A percentile compares a stretch with the other conserved stretches of the same genome.
These are phyloP conservation scores for Apistogramma diplotaenia DNA, from an alignment of 2,113 vertebrate genomes.

Conservation along the genomic window DNA sequence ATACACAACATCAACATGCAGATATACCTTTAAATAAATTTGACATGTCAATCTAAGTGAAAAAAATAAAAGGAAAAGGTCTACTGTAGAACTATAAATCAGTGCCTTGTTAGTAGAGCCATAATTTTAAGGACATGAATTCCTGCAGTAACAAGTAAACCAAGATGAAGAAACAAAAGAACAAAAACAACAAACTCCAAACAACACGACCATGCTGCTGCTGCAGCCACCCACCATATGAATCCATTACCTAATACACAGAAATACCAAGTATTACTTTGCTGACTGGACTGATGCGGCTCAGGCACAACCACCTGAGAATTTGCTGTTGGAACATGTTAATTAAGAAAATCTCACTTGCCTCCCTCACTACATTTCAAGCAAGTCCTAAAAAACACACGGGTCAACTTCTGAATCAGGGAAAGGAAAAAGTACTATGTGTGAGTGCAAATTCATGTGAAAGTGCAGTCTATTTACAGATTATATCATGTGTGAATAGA, in stretches of 20 bases:
- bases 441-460: neutral
- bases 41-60: conserved; percentile 2
- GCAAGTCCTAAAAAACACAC: neutral
- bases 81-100: neutral
- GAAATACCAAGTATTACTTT: neutral
- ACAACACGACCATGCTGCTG: neutral
- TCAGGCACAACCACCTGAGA: conserved; percentile 10
- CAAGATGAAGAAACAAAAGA: neutral
- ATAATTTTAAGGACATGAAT: neutral
- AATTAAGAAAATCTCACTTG: conserved; percentile 54
- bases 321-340: conserved; percentile 23
- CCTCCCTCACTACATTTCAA: neutral
- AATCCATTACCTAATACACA: conserved; percentile 9
- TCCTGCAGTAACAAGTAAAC: neutral
- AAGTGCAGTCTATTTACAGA: conserved; percentile 1
- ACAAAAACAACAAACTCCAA: no score
- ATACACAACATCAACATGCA: neutral
- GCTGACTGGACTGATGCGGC: neutral
- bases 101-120: neutral
- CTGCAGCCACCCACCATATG: conserved; percentile 5
- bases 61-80: neutral
- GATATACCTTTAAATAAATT: conserved; percentile 21
- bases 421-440: neutral
- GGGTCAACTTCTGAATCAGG: neutral
- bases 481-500: neutral